phyloP scores from a whole-genome alignment of 2,888 invertebrate species.

The Microctonus hyperodae region DNA sequence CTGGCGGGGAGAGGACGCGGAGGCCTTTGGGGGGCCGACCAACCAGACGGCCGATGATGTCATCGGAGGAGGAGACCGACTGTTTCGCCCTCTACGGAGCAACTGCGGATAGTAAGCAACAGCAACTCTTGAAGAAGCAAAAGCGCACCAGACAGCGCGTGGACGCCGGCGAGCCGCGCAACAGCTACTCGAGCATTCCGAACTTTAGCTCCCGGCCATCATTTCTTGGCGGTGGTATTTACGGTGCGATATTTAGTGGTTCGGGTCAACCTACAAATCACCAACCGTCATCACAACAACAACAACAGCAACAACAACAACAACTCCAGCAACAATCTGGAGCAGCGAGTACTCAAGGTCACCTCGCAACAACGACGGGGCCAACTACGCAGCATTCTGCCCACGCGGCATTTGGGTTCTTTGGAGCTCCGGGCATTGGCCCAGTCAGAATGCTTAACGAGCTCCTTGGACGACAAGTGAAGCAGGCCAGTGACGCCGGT shows the following conservation, averaged over 20 bases:
- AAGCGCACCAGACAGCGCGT: constrained; percentile 95
- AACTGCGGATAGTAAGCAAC: constrained; percentile 67
- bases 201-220: constrained; percentile 80
- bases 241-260: constrained; percentile 85
- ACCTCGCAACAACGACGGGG: constrained; percentile 63
- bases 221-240: constrained; percentile 85
- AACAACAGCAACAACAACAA: constrained; percentile 68
- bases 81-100: constrained; percentile 92
- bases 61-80: constrained; percentile 96
- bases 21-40: constrained; percentile 81
- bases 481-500: constrained; percentile 72
- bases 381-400: constrained; percentile 67
- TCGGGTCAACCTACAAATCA: constrained; percentile 63
- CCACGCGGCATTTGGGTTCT: constrained; percentile 77
- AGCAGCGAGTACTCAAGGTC: constrained; percentile 55
- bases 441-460: constrained; percentile 93
- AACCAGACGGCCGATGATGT: constrained; percentile 85
- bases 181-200: constrained; percentile 86
- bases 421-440: constrained; percentile 83
- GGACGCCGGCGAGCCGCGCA: constrained; percentile 95
- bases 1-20: constrained; percentile 72
- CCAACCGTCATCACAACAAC: constrained; percentile 43
- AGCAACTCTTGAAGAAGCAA: constrained; percentile 85
- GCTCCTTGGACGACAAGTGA: constrained; percentile 82
- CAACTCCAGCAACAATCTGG: constrained; percentile 69